These are phyloP conservation scores for Darevskia nairensis DNA, from an alignment of 2,797 vertebrate species.

Conservation along the genomic window DNA sequence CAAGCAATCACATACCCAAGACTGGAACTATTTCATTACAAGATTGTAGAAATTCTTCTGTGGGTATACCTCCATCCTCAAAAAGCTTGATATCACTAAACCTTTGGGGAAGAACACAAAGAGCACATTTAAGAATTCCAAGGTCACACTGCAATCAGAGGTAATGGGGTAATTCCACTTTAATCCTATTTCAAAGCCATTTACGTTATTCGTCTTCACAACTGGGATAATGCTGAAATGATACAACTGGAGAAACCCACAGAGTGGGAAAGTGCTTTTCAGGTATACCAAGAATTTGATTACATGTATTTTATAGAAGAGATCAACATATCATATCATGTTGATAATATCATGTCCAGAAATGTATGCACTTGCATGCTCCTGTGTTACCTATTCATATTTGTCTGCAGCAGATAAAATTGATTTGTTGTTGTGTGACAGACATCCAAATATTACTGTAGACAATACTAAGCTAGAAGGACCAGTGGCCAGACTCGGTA, in stretches of 20 bases:
- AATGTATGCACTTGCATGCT: neutral
- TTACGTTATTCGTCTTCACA: neutral
- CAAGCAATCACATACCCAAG: conserved; percentile 86
- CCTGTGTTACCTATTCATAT: neutral
- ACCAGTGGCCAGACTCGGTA: too few relatives aligned
- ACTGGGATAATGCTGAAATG: neutral
- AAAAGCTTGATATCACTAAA: conserved; percentile 97
- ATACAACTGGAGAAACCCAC: neutral
- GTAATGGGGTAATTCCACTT: neutral
- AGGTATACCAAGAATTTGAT: neutral
- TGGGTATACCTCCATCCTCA: conserved; percentile 94
- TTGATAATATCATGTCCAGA: neutral
- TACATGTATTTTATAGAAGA: neutral
- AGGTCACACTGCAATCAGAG: neutral
- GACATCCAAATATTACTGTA: too few relatives aligned
- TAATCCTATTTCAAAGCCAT: neutral
- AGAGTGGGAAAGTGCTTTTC: neutral
- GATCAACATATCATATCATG: neutral
- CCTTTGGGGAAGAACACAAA: conserved; percentile 75
- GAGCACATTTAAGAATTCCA: neutral
- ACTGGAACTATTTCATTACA: conserved; percentile 99
- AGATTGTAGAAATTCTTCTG: conserved; percentile 95
- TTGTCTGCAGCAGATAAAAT: neutral
- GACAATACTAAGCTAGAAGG: too few relatives aligned
- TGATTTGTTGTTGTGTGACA: neutral